These are phyloP conservation scores for Ctenodactylus gundi DNA, from an alignment of 2,113 vertebrate genomes.

Conservation along the genomic window DNA sequence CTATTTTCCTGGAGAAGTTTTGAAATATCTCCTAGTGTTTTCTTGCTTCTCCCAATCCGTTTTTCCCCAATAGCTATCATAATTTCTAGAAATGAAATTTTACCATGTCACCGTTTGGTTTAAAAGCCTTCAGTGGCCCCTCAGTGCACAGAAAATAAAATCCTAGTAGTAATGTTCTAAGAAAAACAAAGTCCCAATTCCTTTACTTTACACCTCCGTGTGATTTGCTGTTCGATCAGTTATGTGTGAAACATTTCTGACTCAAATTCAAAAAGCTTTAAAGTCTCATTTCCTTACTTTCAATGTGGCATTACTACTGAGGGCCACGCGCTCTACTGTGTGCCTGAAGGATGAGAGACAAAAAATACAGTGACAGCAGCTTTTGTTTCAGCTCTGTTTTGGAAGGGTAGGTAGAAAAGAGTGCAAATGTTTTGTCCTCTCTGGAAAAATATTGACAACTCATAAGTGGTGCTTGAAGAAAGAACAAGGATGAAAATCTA, in stretches of 20 bases:
- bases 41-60: background rate
- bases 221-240: background rate
- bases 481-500: background rate
- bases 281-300: background rate
- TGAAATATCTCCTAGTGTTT: conserved; percentile 16
- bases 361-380: background rate
- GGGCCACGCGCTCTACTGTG: background rate
- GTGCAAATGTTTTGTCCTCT: background rate
- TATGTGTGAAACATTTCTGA: background rate
- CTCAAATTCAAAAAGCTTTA: background rate
- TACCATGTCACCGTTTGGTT: conserved; percentile 13
- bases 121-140: conserved; percentile 30
- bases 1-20: background rate
- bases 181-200: conserved; percentile 12
- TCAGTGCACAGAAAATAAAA: conserved; percentile 49
- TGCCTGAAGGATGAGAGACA: background rate
- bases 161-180: background rate
- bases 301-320: background rate
- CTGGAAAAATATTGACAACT: background rate
- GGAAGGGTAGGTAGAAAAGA: background rate
- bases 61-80: conserved; percentile 16
- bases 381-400: background rate
- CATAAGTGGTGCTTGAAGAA: background rate
- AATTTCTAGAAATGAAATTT: conserved; percentile 60
- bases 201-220: background rate